Evolutionary conservation across 2,888 invertebrate species (phyloP).

Genomic region (Bembecia ichneumoniformis): DNA sequence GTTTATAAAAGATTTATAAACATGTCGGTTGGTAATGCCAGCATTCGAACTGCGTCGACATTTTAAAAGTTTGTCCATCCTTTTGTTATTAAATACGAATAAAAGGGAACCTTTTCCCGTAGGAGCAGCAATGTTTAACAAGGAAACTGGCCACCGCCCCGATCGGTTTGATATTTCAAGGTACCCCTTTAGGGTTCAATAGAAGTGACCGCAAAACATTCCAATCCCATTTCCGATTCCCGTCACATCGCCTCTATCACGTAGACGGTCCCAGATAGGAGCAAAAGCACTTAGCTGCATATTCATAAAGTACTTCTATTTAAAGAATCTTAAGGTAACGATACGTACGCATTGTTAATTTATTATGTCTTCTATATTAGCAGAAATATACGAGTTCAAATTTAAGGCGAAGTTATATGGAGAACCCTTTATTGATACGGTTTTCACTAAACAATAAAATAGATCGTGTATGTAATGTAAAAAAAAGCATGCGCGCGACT

Average conservation of each 20-base stretch:
- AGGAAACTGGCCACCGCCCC: conserved; percentile 31
- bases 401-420: no score
- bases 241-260: conserved; percentile 57
- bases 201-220: conserved; percentile 65
- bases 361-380: no score
- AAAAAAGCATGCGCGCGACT: no score
- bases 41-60: neutral
- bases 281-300: conserved; percentile 35
- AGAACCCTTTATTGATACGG: no score
- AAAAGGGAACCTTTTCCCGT: conserved; percentile 33
- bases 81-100: conserved; percentile 4
- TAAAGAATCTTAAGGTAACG: neutral
- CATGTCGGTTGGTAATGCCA: neutral
- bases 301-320: conserved; percentile 24
- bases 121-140: conserved; percentile 31
- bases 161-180: conserved; percentile 48
- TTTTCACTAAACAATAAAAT: no score
- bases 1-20: neutral
- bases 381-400: no score
- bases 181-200: conserved; percentile 57
- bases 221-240: conserved; percentile 57
- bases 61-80: neutral
- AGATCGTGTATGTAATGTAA: no score
- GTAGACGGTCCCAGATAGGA: conserved; percentile 34
- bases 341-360: no score